Conservation (phyloP, 2,888 invertebrate species). For the Cerastis leucographa region DNA sequence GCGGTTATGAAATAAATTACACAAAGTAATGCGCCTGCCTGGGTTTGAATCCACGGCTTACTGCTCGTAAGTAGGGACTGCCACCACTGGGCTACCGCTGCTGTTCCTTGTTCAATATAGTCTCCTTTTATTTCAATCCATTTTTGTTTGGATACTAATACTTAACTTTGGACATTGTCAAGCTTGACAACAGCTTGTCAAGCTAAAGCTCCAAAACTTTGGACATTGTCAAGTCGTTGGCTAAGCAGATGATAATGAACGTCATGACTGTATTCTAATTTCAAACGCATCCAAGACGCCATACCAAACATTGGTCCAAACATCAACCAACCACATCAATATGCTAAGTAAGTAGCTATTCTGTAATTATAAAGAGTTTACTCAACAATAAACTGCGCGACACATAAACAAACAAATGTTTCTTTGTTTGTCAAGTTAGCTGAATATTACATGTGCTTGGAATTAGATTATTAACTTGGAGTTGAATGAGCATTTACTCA, state of each 20-base stretch:
- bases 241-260: neutral
- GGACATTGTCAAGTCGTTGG: neutral
- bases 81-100: no score
- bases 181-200: no score
- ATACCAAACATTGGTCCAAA: constrained; percentile 44
- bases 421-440: constrained; percentile 62
- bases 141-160: no score
- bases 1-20: no score
- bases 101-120: no score
- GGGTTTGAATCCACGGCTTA: no score
- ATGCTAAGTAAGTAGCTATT: constrained; percentile 57
- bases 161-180: no score
- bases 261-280: neutral
- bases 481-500: constrained; percentile 39
- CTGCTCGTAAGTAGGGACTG: no score
- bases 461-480: constrained; percentile 47
- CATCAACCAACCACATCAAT: constrained; percentile 46
- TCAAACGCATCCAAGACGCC: neutral
- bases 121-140: no score
- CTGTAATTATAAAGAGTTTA: constrained; percentile 68
- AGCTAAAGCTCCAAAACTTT: no score
- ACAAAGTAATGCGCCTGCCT: no score
- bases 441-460: constrained; percentile 50
- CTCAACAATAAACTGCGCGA: constrained; percentile 53
- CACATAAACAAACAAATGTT: constrained; percentile 55